phyloP scores from a whole-genome alignment of 2,888 invertebrate species.

The Nipponacmea schrenckii region DNA sequence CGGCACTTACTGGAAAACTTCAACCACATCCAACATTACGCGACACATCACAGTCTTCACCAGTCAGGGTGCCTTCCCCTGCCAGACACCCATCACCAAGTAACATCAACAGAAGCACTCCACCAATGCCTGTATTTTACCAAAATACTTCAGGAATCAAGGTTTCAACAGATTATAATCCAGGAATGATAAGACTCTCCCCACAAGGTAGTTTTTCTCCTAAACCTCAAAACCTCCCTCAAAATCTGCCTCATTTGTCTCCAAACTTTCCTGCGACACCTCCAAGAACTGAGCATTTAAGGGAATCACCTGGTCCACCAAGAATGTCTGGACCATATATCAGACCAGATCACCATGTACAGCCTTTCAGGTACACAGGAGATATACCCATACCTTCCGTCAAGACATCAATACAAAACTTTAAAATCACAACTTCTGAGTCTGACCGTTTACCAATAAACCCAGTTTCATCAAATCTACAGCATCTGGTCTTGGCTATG shows the following conservation, averaged over 20 bases:
- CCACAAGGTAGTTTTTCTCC: background rate
- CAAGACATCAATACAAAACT: background rate
- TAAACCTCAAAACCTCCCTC: background rate
- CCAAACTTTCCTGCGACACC: background rate
- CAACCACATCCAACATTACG: slow-evolving; percentile 12
- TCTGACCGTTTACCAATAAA: background rate
- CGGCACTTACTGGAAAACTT: slow-evolving; percentile 18
- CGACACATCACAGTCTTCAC: slow-evolving; percentile 8
- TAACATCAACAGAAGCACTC: background rate
- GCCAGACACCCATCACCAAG: background rate
- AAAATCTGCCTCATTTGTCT: background rate
- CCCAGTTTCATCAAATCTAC: background rate
- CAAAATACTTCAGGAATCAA: background rate
- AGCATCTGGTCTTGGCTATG: background rate
- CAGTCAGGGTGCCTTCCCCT: slow-evolving; percentile 12
- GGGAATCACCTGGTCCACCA: background rate
- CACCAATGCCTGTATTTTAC: background rate
- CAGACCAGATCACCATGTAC: background rate
- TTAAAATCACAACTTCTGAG: background rate
- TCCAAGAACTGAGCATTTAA: background rate
- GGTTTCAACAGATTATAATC: background rate
- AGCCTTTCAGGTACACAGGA: background rate
- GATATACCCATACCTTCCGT: background rate
- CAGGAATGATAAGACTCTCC: background rate
- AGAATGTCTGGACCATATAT: background rate